Base-by-base conservation (phyloP, 2,888 invertebrate species). In the Panzeria rudis region DNA sequence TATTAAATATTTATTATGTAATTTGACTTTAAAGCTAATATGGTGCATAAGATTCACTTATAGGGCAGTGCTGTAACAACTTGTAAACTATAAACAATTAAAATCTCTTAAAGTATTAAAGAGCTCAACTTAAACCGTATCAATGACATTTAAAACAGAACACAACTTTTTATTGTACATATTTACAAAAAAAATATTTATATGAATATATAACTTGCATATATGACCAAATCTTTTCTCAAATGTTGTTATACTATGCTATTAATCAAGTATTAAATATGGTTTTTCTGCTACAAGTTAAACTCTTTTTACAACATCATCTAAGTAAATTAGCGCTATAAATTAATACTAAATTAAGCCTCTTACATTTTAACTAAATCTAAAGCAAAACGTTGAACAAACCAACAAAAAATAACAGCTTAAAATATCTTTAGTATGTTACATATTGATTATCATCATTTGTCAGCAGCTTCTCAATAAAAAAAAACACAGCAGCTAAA, bases 361-460 rank as follows among this genome's bases (percentile, higher is more conserved):
- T 69, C 75, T 80, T 84, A 80, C 69, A 66, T 52, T 71, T 50
- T 15, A 69, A 59, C 64, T 72, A 64, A 64, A 56, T 35, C 35
- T 54, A 4, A 32, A 20, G 11, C n/a, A 23, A 71, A 50, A 17
- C 1, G 7, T 54, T 20, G 29, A 25, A 20, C 13, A 15, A 50
- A 23, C n/a, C 15, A 56, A 81, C 3, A 56, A 15, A 68, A 11
- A 54, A 62, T 17, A 35, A 32, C 29, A 15, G 17, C n/a, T 15
- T 2, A 72, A 61, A 69, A 38, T n/a, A 41, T 17, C 20, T 44
- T 7, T 25, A 56, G n/a, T 41, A 71, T 41, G 56, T 64, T 69
- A 78, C 78, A 75, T 62, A 83, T 73, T 83, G 78, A 79, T 83
- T 79, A 78, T 73, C 83, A 83, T 83, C 78, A 79, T 79, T 83